Base-by-base conservation (phyloP, 2,888 invertebrate genomes). In the Busseola fusca region DNA sequence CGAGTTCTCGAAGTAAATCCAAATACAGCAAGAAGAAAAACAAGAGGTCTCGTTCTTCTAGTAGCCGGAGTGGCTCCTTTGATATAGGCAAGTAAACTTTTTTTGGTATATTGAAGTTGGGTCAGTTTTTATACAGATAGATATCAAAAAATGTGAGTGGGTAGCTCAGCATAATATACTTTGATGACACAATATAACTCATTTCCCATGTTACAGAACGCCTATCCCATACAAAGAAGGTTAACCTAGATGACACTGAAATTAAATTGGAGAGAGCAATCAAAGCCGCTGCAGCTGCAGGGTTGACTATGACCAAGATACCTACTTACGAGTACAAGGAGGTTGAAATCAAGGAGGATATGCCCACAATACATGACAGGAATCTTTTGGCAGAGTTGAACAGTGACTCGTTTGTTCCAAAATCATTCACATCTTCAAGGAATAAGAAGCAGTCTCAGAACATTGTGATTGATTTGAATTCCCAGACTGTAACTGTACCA, bases 391-490 rank as follows among this genome's bases (percentile, higher is more conserved):
- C 97, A 2, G 97, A 97, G 86, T 96, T 98, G 56, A 97, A 98
- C 85, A 96, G 96, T 75, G 97, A 98, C 75, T 95, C 96, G 21
- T 98, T 98, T 91, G 94, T 96, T 16, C 97, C 96, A 1, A 97
- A 96, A 80, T 77, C 96, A 1, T 97, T 97, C 78, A 96, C 96
- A 1, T 96, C 97, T 0, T 96, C 96, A 48, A 95, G 93, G 81
- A 96, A 91, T 82, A 97, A 97, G 80, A 97, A 97, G 82, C 95
- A 96, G 52, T 94, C 96, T 6, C 96, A 97, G 82, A 97, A 97
- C 88, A 97, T 98, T 82, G 96, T 97, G 0, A 97, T 98, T 76
- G 97, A 98, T 87, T 96, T 98, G 68, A 96, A 96, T 82, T 96
- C 97, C 2, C 97, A 98, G 84, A 97, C 97, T 34, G 97, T 98